These are phyloP conservation scores for Cariama cristata DNA, from an alignment of 2,113 vertebrate species.

Conservation along the genomic window DNA sequence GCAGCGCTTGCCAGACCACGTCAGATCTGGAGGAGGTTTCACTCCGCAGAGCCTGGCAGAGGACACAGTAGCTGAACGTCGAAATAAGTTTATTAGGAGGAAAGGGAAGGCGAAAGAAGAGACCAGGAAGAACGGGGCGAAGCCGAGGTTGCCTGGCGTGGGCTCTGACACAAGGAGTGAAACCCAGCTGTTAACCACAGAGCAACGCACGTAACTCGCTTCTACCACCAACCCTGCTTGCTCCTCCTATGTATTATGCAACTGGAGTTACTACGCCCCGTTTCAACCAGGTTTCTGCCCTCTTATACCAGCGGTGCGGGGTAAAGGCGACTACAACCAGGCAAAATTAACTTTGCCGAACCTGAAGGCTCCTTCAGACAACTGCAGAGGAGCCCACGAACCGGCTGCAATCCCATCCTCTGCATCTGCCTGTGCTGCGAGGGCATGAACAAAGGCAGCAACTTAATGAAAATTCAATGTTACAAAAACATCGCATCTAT, in stretches of 20 bases:
- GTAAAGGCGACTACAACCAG: background rate
- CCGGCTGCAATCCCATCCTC: background rate
- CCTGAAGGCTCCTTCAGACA: background rate
- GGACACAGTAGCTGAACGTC: background rate
- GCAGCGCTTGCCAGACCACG: background rate
- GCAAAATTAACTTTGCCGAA: background rate
- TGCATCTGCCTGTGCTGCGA: background rate
- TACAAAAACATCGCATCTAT: background rate
- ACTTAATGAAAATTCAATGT: background rate
- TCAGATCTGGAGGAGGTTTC: background rate
- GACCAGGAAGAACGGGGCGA: fast-evolving
- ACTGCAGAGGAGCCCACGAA: background rate
- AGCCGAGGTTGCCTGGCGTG: background rate
- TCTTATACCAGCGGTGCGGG: background rate
- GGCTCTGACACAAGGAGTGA: background rate
- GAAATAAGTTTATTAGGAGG: background rate
- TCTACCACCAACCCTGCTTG: background rate
- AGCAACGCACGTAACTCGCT: background rate
- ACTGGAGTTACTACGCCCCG: background rate
- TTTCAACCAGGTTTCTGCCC: background rate
- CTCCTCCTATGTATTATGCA: fast-evolving
- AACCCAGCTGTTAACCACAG: background rate
- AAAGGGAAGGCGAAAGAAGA: background rate
- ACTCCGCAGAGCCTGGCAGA: background rate
- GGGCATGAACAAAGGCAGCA: background rate